These are phyloP conservation scores for Volucella inflata DNA, from an alignment of 2,888 invertebrate genomes.

Conservation along the genomic window DNA sequence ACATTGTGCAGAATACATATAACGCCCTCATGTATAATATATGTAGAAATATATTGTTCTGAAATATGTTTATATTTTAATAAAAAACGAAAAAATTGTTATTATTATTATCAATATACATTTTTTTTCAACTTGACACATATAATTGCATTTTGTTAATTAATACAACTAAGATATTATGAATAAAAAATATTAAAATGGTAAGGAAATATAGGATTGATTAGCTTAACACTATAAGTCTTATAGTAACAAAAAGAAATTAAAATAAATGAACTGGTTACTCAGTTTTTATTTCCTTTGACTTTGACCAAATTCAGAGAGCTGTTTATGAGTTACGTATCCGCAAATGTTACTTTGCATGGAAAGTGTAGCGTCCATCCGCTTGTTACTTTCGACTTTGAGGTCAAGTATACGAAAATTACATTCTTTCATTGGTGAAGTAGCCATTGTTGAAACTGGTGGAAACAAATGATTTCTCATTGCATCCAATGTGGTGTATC, in stretches of 20 bases:
- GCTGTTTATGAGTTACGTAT: slow-evolving; percentile 81
- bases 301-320: slow-evolving; percentile 79
- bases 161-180: too few relatives aligned
- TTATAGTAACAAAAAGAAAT: slow-evolving; percentile 51
- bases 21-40: too few relatives aligned
- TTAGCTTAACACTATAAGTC: slow-evolving; percentile 58
- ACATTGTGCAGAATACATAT: too few relatives aligned
- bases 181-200: too few relatives aligned
- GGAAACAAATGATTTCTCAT: slow-evolving; percentile 76
- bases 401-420: slow-evolving; percentile 35
- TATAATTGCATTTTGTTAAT: too few relatives aligned
- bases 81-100: too few relatives aligned
- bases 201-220: too few relatives aligned
- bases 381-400: slow-evolving; percentile 59
- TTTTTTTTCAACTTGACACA: too few relatives aligned
- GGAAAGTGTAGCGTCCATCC: slow-evolving; percentile 48
- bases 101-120: too few relatives aligned
- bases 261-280: slow-evolving; percentile 24
- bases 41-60: too few relatives aligned
- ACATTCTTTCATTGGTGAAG: slow-evolving; percentile 25
- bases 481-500: slow-evolving; percentile 78
- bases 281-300: slow-evolving; percentile 27
- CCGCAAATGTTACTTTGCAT: slow-evolving; percentile 77
- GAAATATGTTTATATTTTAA: too few relatives aligned
- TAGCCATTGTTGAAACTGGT: slow-evolving; percentile 19